These are phyloP conservation scores for Oncorhynchus mykiss DNA, from an alignment of 2,113 vertebrate genomes.

Conservation along the genomic window DNA sequence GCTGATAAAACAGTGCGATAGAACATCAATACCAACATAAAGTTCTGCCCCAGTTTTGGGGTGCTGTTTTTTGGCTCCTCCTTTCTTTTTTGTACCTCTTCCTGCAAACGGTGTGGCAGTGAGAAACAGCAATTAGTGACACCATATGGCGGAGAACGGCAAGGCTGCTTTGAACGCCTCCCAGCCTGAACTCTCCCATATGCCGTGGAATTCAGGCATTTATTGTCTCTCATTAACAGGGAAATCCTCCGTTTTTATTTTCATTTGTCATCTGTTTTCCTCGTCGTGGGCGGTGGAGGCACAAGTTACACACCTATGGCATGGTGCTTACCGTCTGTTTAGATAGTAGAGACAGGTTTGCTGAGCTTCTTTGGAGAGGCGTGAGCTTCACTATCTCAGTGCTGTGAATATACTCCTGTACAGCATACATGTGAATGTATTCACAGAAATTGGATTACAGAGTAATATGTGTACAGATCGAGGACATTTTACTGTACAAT, in stretches of 20 bases:
- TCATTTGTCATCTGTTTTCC: constrained; percentile 49
- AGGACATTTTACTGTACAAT: too few relatives aligned
- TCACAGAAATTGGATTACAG: background rate
- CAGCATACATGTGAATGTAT: background rate
- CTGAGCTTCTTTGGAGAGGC: background rate
- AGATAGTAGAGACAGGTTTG: constrained; percentile 23
- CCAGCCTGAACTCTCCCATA: constrained; percentile 74
- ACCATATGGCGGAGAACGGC: constrained; percentile 73
- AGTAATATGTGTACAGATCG: too few relatives aligned
- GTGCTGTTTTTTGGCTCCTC: constrained; percentile 39
- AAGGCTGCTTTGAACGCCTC: constrained; percentile 70
- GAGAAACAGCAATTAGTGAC: constrained; percentile 76
- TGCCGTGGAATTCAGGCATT: constrained; percentile 70
- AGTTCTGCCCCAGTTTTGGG: constrained; percentile 63
- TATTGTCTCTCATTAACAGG: constrained; percentile 67
- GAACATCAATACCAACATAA: constrained; percentile 57
- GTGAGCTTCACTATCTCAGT: background rate
- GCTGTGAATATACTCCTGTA: background rate
- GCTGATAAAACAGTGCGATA: constrained; percentile 20
- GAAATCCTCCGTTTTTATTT: constrained; percentile 44
- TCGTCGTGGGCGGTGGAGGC: constrained; percentile 42
- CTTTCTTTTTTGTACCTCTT: constrained; percentile 54
- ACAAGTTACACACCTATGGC: constrained; percentile 23
- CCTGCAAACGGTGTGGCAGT: constrained; percentile 30
- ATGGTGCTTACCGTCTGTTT: constrained; percentile 39